Base-by-base conservation (phyloP, 2,113 vertebrate species). In the Macquaria australasica region DNA sequence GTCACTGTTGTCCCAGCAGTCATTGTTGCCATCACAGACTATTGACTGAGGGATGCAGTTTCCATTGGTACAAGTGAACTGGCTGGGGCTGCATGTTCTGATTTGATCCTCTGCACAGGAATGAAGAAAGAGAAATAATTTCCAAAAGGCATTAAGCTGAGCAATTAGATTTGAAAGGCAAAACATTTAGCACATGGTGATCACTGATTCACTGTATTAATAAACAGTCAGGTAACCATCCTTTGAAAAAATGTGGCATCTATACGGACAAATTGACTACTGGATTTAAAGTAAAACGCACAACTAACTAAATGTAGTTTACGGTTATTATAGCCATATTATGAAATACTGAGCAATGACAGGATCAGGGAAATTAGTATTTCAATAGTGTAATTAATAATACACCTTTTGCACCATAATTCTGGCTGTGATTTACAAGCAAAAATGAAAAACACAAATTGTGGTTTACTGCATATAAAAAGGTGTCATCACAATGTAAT, bases 1-100 rank as follows among this genome's bases (percentile, higher is more conserved):
- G 25, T 99, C 98, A 74, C 98, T 99, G 95, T 94, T 96, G 90
- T 99, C 98, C 88, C 97, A 96, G 86, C 98, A 99, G 92, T 99
- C 98, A 0, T 98, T 97, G 94, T 97, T 98, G 62, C 98, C 95
- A 25, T 96, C 94, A 58, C 95, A 96, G 23, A 92, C 69, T 80
- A 95, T 2, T 14, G 73, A 88, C 55, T 78, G 71, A 12, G 93
- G 93, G 73, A 96, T 50, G 59, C 95, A 96, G 92, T 95, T 93
- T n/a, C 95, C 95, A 31, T 94, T 94, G 9, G 91, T 94, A 37
- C 95, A 96, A 8, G 91, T 94, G 81, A 96, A 96, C 81, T 95
- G 91, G 64, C 63, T 79, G 20, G 92, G 45, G n/a, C 69, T 45
- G 74, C 95, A 96, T n/a, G 95, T 95, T 74, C 6, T 72, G 69